phyloP scores from a whole-genome alignment of 1,140 invertebrate species.

The Drosophila repleta region DNA sequence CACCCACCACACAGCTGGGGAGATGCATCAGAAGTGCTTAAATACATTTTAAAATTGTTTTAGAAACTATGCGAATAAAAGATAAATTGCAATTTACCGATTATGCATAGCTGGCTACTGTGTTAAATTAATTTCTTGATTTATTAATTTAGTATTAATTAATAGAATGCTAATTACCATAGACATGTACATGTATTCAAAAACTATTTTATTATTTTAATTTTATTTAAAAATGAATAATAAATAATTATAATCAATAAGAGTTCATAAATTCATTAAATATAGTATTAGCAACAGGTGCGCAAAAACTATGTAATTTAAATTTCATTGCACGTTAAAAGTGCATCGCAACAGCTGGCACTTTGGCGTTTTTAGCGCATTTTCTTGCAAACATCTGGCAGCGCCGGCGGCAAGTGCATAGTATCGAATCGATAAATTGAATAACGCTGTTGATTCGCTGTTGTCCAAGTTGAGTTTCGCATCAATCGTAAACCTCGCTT shows the following conservation, averaged over 20 bases:
- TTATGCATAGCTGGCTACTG: no score
- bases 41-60: no score
- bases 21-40: not conserved
- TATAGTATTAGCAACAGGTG: not conserved
- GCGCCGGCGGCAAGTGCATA: slow-evolving; percentile 6
- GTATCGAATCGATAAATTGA: slow-evolving; percentile 33
- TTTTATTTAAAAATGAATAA: no score
- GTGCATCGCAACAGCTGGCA: not conserved
- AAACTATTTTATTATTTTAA: not conserved
- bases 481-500: slow-evolving; percentile 20
- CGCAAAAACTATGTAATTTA: not conserved
- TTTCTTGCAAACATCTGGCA: slow-evolving; percentile 9
- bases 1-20: not conserved
- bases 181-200: no score
- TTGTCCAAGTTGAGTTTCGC: slow-evolving; percentile 4
- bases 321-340: not conserved
- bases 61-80: no score
- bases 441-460: slow-evolving; percentile 22
- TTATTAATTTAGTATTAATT: no score
- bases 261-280: not conserved
- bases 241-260: no score
- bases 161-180: no score
- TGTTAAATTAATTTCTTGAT: no score
- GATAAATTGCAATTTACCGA: no score
- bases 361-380: not conserved